Evolutionary conservation across 2,888 invertebrate species (phyloP).

Genomic region (Hydrotaea cyrtoneurina): DNA sequence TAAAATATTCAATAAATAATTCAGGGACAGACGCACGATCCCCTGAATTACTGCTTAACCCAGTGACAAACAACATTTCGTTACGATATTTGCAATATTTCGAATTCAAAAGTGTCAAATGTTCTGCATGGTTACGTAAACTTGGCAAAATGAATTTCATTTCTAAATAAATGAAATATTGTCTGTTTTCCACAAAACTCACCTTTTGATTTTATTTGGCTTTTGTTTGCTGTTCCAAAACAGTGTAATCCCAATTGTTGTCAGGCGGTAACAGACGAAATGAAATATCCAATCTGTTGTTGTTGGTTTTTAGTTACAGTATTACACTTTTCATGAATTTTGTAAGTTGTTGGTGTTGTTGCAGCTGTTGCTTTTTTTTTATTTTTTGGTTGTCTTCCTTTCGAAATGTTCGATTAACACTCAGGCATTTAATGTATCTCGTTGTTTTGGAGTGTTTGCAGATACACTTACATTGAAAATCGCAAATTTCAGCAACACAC

Average conservation of each 20-base stretch:
- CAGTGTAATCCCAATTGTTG: slow-evolving; percentile 13
- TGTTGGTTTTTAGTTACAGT: background rate
- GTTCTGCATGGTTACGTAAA: no score
- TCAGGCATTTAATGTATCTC: slow-evolving; percentile 1
- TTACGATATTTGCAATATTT: no score
- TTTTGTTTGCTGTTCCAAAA: background rate
- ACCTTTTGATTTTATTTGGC: slow-evolving; percentile 24
- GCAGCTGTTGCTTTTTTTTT: background rate
- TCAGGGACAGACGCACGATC: no score
- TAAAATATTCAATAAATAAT: no score
- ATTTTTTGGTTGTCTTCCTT: background rate
- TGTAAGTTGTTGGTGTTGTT: background rate
- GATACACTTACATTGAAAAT: background rate
- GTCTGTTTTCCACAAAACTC: background rate
- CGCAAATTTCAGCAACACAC: background rate
- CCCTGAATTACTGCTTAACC: no score
- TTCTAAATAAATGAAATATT: no score
- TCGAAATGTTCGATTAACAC: slow-evolving; percentile 16
- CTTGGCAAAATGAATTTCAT: no score
- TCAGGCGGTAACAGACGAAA: background rate
- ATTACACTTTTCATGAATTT: slow-evolving; percentile 17
- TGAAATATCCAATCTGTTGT: background rate
- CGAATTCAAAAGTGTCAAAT: no score
- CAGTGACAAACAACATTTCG: no score
- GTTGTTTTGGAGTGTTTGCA: background rate